Base-by-base conservation (phyloP, 2,113 vertebrate species). In the Tympanuchus pallidicinctus region DNA sequence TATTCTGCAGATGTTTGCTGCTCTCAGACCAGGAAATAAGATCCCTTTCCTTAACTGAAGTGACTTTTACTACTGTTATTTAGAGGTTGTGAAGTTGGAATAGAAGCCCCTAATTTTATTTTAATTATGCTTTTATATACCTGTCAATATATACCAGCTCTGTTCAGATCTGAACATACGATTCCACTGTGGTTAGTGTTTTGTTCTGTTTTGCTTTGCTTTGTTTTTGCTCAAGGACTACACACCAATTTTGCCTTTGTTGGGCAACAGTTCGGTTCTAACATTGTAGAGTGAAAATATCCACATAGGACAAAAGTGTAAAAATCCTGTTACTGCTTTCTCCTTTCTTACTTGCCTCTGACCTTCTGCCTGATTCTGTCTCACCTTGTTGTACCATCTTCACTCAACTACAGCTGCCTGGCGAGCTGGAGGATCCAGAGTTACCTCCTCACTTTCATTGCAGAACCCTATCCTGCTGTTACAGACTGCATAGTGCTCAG, bases 141-240 rank as follows among this genome's bases (percentile, higher is more conserved):
- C 9, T 80, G 79, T 8, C 3, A 24, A 47, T 65, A 34, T 7
- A 76, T 7, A 74, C 6, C 13, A 69, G 2, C 75, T 67, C n/a
- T 69, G 76, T 18, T 77, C 30, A 54, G n/a, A 40, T 59, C 30
- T 78, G 27, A 67, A 45, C 8, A 24, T 12, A 16, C 0, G 1
- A n/a, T 36, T 52, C 54, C 0, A 3, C 38, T 75, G 34, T 19
- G 36, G 57, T 21, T 71, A 24, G 11, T 74, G 30, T 50, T 50
- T 50, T 48, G 21, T 11, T 22, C 21, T 22, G 8, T 4, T 0
- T 34, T 21, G 19, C 47, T 3, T 70, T 20, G 6, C 4, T 0
- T 2, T 28, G 80, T 54, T 60, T 45, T 64, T 48, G 13, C 45
- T 45, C n/a, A 32, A 14, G 16, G 14, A 36, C 10, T 25, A 36